Evolutionary conservation across 2,113 vertebrate species (phyloP).

Genomic region (Phyllostomus hastatus): DNA sequence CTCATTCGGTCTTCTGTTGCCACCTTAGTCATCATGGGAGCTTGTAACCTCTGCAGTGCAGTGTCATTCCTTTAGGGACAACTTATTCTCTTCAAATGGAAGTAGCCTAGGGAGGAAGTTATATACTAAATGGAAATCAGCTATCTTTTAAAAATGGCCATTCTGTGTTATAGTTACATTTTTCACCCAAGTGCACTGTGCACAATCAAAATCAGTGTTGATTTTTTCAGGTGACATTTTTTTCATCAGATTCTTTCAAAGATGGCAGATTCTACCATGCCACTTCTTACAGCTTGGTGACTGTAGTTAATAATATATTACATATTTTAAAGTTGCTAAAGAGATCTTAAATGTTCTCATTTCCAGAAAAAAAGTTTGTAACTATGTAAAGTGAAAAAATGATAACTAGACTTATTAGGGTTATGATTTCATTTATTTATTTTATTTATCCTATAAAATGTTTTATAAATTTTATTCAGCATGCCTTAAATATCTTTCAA

Average conservation of each 20-base stretch:
- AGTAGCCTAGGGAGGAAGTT: background rate
- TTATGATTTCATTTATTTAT: background rate
- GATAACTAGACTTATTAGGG: background rate
- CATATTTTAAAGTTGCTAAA: background rate
- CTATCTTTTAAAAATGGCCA: background rate
- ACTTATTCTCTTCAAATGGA: background rate
- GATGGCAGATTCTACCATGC: background rate
- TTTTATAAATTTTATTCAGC: background rate
- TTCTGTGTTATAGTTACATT: background rate
- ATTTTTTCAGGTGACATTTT: background rate
- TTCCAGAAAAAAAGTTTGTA: background rate
- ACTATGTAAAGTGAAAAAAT: background rate
- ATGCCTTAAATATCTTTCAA: slow-evolving; percentile 3
- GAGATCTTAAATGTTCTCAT: background rate
- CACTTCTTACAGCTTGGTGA: background rate
- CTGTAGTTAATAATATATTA: background rate
- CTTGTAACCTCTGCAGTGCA: background rate
- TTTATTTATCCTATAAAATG: background rate
- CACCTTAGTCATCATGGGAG: background rate
- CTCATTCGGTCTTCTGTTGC: background rate
- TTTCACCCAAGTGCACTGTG: background rate
- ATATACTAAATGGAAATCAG: background rate
- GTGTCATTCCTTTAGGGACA: background rate
- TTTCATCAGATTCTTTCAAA: background rate
- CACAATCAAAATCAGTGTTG: background rate